These are phyloP conservation scores for Australoheros facetus DNA, from an alignment of 2,797 vertebrate species.

Conservation along the genomic window DNA sequence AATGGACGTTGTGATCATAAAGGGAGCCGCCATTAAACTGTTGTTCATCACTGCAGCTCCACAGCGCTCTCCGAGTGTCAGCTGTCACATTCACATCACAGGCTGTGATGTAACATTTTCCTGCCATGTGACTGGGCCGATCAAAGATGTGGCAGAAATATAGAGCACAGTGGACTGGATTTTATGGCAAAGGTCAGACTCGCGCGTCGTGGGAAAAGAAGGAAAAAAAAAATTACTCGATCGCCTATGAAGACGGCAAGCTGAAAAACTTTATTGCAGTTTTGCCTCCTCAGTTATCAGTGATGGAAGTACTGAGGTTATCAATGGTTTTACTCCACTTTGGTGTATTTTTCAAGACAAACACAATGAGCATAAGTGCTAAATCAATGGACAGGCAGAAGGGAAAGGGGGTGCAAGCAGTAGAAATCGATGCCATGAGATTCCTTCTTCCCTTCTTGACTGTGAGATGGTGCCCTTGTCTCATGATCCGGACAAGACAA, in stretches of 20 bases:
- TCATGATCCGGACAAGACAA: slow-evolving; percentile 20
- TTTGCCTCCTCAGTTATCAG: slow-evolving; percentile 45
- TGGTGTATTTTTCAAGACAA: slow-evolving; percentile 28
- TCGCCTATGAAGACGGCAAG: slow-evolving; percentile 35
- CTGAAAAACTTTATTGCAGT: slow-evolving; percentile 44
- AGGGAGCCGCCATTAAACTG: slow-evolving; percentile 45
- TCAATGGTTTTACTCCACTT: slow-evolving; percentile 31
- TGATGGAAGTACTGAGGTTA: slow-evolving; percentile 37
- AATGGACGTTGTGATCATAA: slow-evolving; percentile 37
- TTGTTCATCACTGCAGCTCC: slow-evolving; percentile 28
- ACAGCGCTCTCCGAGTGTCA: slow-evolving; percentile 4
- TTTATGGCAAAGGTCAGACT: background rate
- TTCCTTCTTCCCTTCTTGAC: background rate
- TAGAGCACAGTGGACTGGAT: slow-evolving; percentile 36
- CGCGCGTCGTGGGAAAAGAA: background rate
- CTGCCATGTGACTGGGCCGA: slow-evolving; percentile 20
- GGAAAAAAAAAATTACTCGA: background rate
- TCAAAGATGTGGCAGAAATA: slow-evolving; percentile 15
- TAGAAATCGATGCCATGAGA: slow-evolving; percentile 11
- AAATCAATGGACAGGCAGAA: background rate
- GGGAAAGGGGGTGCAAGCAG: background rate
- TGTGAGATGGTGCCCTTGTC: slow-evolving; percentile 25
- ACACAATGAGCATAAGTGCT: slow-evolving; percentile 13
- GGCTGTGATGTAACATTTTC: slow-evolving; percentile 23
- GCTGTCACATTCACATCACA: slow-evolving; percentile 9